Base-by-base conservation (phyloP, 2,888 invertebrate genomes). In the Antheraea assamensis region DNA sequence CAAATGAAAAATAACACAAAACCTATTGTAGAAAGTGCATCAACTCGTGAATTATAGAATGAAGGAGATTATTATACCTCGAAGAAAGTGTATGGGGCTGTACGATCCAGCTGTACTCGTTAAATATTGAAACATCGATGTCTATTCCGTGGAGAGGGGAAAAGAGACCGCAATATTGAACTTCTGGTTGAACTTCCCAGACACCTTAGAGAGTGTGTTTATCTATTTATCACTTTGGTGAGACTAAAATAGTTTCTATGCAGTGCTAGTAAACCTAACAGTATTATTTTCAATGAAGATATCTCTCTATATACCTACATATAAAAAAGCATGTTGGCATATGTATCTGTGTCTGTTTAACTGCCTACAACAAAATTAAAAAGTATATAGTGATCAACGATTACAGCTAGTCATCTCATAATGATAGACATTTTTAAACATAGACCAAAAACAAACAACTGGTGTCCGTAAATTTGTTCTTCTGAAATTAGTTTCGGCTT, bases 141-240 rank as follows among this genome's bases (percentile, higher is more conserved):
- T 73, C 73, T 73, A 74, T 73, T 42, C 71, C 49, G 47, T 61
- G 19, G 77, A 75, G 78, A 10, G 76, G 78, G 80, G 79, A 76
- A 83, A 82, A 78, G 77, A 76, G 75, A 77, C 21, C 61, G 71
- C 76, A 82, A 82, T 80, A 85, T 82, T 83, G 87, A 88, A 88
- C 87, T 89, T 88, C 84, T 87, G 76, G 81, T 80, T 77, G 75
- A 82, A 86, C 83, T 88, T 87, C 83, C 86, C 86, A 87, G 85
- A 86, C 85, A 85, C 83, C 84, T 84, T 80, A 81, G 84, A 81
- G 84, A 78, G 80, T 79, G 64, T 75, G 72, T 64, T 64, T 19
- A 58, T 71, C n/a, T 61, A 70, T 35, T 70, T 55, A 55, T 68
- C 47, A 68, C 47, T 68, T 49, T 24, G 19, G 68, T 30, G 61